Evolutionary conservation across 2,113 vertebrate species (phyloP).

Genomic region (Salminus brasiliensis): DNA sequence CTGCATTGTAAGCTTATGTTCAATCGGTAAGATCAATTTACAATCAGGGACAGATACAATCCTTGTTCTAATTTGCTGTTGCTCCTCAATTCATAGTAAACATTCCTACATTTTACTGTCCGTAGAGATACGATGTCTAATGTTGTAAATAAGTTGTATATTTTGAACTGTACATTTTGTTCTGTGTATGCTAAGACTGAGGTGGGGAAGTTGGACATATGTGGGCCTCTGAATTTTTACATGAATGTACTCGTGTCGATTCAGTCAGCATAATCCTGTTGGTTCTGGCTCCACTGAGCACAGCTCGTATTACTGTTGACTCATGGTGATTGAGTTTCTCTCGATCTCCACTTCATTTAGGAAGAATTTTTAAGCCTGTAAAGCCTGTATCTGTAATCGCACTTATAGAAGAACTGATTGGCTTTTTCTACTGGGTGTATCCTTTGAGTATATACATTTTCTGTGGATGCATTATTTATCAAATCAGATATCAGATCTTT

Average conservation of each 20-base stretch:
- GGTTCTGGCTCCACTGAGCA: constrained; percentile 19
- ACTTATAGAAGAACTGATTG: neutral
- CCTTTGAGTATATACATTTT: too few relatives aligned
- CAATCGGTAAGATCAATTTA: constrained; percentile 33
- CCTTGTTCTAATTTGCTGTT: constrained; percentile 80
- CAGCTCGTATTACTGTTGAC: constrained; percentile 18
- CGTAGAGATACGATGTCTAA: constrained; percentile 73
- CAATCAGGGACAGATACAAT: constrained; percentile 86
- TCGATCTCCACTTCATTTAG: neutral
- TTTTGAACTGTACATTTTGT: constrained; percentile 69
- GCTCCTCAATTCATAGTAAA: constrained; percentile 81
- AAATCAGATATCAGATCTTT: neutral
- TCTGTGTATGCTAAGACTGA: constrained; percentile 35
- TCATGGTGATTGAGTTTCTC: neutral
- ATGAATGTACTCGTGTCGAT: constrained; percentile 18
- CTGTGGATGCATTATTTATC: neutral
- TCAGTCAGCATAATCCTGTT: constrained; percentile 24
- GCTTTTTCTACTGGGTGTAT: constrained; percentile 5
- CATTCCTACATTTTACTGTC: constrained; percentile 77
- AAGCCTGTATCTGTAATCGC: neutral
- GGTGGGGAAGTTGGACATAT: neutral
- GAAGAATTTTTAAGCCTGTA: neutral
- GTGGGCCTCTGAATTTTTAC: constrained; percentile 19
- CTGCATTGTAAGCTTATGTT: constrained; percentile 17
- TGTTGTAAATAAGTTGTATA: constrained; percentile 92